Base-by-base conservation (phyloP, 2,888 invertebrate genomes). In the Bembecia ichneumoniformis region DNA sequence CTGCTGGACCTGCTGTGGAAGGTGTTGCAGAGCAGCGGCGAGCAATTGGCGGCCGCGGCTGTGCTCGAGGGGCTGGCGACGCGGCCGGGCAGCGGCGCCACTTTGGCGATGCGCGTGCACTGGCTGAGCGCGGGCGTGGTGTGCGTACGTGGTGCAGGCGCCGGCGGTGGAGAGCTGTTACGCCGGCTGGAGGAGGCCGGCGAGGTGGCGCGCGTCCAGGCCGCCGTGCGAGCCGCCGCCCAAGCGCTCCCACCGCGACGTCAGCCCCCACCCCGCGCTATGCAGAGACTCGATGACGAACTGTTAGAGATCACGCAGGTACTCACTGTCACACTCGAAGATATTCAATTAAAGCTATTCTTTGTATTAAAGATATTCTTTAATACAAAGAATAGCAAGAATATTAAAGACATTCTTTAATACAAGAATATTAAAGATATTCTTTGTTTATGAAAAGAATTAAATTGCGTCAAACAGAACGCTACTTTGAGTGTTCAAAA, bases 61-160 rank as follows among this genome's bases (percentile, higher is more conserved):
- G 95, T 98, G 57, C 88, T 99, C 2, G 93, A 95, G 58, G 93
- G 93, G 62, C 89, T 99, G 52, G 96, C 99, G 3, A 94, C 93
- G 15, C 90, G 90, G 64, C 88, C 89, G 11, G 91, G 91, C 91
- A 91, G 69, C 68, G 91, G 92, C 47, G 90, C 97, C 50, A 89
- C 90, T 1, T 82, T 99, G 43, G 87, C 91, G 17, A 92, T 96
- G 74, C 91, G 99, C 56, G 91, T 98, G 59, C 93, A 95, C 63
- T 97, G 98, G 87, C 86, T 99, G 66, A 96, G 97, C 0, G 90
- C 97, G 60, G 97, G 98, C 36, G 94, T 98, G 55, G 95, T 98
- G 89, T 98, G 98, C 77, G 95, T 98, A 90, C 92, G 98, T 52
- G 96, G 97, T 62, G 95, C 94, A 61, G 91, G 80, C 46, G 56